phyloP scores from a whole-genome alignment of 2,797 vertebrate species.

The Cyclopterus lumpus region DNA sequence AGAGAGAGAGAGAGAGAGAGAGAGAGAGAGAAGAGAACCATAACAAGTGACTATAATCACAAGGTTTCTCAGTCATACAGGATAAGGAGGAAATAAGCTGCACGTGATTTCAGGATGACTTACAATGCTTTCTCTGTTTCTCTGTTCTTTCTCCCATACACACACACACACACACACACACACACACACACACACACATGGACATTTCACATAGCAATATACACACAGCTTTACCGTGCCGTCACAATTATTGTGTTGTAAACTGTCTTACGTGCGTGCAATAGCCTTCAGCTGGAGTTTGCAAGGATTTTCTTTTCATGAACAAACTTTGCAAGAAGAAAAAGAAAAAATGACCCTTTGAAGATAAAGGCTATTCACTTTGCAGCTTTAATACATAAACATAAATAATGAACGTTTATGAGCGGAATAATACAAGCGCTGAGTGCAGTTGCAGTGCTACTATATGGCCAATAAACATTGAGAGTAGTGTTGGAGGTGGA shows the following conservation, averaged over 20 bases:
- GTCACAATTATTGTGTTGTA: neutral
- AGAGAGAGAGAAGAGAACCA: neutral
- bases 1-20: neutral
- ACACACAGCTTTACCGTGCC: neutral
- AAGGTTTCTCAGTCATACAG: slow-evolving; percentile 61
- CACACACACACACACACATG: neutral
- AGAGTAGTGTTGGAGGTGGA: slow-evolving; percentile 60
- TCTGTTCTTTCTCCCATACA: neutral
- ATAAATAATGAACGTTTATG: slow-evolving; percentile 40
- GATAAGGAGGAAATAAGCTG: slow-evolving; percentile 59
- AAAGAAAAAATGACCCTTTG: neutral
- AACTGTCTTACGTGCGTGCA: slow-evolving; percentile 10
- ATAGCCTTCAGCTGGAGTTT: neutral
- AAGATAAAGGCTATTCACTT: slow-evolving; percentile 21
- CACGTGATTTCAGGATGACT: slow-evolving; percentile 64
- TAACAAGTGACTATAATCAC: slow-evolving; percentile 61
- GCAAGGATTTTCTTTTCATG: neutral
- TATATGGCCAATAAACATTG: slow-evolving; percentile 63
- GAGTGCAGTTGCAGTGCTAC: slow-evolving; percentile 40
- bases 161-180: neutral
- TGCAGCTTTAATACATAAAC: slow-evolving; percentile 1
- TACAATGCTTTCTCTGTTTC: slow-evolving; percentile 18
- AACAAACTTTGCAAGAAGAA: neutral
- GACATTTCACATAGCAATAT: neutral
- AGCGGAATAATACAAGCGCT: slow-evolving; percentile 32